Evolutionary conservation across 2,113 vertebrate genomes (phyloP).

Genomic region (Podarcis raffonei): DNA sequence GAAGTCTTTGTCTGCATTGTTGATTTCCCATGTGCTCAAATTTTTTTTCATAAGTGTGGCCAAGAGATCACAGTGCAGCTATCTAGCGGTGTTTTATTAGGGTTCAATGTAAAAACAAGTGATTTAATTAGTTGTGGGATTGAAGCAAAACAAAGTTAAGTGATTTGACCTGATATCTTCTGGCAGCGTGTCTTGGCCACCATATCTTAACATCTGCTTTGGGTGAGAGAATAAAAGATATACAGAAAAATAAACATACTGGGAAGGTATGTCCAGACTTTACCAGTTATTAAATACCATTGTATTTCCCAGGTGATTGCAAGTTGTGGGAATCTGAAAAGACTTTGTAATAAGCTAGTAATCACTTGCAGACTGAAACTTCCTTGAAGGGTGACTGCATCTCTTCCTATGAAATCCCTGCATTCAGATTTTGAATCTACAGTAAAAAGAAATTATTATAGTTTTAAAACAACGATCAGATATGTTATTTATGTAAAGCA

Average conservation of each 20-base stretch:
- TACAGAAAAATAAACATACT: slow-evolving; percentile 20
- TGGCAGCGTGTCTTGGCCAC: neutral
- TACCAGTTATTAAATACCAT: slow-evolving; percentile 14
- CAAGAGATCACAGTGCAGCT: slow-evolving; percentile 36
- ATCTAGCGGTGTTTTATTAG: slow-evolving; percentile 19
- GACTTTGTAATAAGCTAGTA: neutral
- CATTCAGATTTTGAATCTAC: neutral
- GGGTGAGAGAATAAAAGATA: slow-evolving; percentile 25
- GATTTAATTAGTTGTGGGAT: slow-evolving; percentile 35
- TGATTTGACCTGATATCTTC: slow-evolving; percentile 43
- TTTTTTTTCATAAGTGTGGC: slow-evolving; percentile 39
- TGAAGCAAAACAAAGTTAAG: slow-evolving; percentile 37
- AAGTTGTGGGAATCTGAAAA: neutral
- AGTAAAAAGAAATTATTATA: neutral
- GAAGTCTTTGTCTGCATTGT: slow-evolving; percentile 1
- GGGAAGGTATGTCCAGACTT: slow-evolving; percentile 11
- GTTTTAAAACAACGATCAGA: neutral
- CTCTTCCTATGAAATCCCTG: slow-evolving; percentile 12
- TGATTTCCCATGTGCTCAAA: slow-evolving; percentile 8
- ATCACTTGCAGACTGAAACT: neutral
- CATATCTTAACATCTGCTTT: slow-evolving; percentile 35
- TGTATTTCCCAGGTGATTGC: slow-evolving; percentile 33
- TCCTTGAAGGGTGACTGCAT: slow-evolving; percentile 11
- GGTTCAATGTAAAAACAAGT: slow-evolving; percentile 23
- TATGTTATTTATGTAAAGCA: neutral